Evolutionary conservation across 2,797 vertebrate genomes (phyloP).

Genomic region (Eulemur coronatus): DNA sequence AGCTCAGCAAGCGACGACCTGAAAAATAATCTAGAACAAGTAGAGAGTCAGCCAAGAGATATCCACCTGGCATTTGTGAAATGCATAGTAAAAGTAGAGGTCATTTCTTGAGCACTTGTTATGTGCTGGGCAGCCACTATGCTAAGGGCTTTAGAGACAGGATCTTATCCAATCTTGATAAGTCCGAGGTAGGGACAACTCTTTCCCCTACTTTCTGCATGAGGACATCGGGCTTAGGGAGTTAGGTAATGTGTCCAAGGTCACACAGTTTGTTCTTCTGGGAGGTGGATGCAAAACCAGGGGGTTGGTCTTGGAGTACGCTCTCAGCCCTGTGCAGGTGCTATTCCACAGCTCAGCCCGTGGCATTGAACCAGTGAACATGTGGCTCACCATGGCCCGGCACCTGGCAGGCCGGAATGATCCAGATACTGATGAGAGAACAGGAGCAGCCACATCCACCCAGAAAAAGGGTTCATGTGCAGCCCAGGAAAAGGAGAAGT

Average conservation of each 20-base stretch:
- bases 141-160: accelerated
- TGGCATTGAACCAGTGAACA: accelerated
- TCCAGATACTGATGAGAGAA: accelerated
- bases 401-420: background rate
- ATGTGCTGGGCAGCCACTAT: accelerated
- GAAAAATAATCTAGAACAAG: background rate
- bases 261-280: background rate
- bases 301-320: background rate
- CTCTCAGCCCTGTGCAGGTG: accelerated
- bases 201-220: background rate
- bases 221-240: background rate
- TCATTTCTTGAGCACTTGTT: accelerated
- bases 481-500: background rate
- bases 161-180: accelerated
- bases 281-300: background rate
- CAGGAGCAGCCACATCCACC: accelerated
- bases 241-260: accelerated
- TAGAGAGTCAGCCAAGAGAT: background rate
- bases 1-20: background rate
- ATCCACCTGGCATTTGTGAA: background rate
- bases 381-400: accelerated
- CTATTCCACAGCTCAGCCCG: background rate
- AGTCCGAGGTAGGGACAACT: background rate
- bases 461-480: background rate
- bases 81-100: background rate